Evolutionary conservation across 2,113 vertebrate genomes (phyloP), one percentile per base, ranked within the genome.

Genomic region (Reinhardtius hippoglossoides): DNA sequence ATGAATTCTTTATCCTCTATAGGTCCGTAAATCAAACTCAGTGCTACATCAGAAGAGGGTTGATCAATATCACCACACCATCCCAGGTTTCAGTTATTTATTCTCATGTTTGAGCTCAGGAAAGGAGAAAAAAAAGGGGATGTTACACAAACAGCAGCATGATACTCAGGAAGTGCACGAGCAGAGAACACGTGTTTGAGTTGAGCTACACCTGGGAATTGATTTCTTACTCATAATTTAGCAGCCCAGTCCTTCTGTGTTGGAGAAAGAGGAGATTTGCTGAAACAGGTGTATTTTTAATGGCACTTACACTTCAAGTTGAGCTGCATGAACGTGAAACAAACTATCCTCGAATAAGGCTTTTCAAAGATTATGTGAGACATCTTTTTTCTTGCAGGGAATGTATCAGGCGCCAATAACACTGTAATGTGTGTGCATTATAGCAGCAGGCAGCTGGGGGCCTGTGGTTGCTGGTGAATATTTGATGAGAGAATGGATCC

Each of bases 401-500:
- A 78, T 72, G 55, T 62, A 48, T 74, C 56, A 67, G 74, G 65
- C 54, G 73, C 64, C 46, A 73, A 76, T 75, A 88, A 75, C 71
- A 68, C 27, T 26, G 74, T 52, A 42, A 81, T 72, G 81, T 76
- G 78, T 91, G 80, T 88, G 74, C 71, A 74, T 86, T 80, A 86
- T 63, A 84, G 80, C 71, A 86, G 86, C 82, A 83, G 86, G 93
- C 92, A 93, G 91, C 92, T 92, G 90, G 86, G 89, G 88, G 89
- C 85, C 88, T 84, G 88, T 87, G 82, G 85, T 72, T 66, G 84
- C 82, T 92, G 80, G 90, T 95, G 87, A 95, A 95, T 95, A 95
- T 94, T 95, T 95, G 80, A 95, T 92, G 83, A 90, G 92, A 88
- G 93, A 95, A 93, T 92, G 84, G 92, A 94, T 95, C 93, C 88